phyloP scores from a whole-genome alignment of 92 coral and sea anemone species.

The Porites divaricata region DNA sequence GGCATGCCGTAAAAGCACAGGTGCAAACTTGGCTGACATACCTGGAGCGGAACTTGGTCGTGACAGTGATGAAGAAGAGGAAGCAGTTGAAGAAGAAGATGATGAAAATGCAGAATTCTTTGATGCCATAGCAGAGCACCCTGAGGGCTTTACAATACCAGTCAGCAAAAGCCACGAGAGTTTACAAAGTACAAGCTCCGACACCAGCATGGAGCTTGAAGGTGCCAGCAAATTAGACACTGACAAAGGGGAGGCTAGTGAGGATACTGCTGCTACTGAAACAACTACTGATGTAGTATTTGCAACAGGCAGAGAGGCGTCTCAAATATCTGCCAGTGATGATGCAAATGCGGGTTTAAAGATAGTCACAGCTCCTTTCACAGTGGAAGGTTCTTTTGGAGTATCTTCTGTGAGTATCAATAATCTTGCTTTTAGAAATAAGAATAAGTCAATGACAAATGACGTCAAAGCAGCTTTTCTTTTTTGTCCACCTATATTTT shows the following conservation, averaged over 20 bases:
- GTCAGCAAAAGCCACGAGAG: constrained; percentile 78
- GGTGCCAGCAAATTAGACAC: not conserved
- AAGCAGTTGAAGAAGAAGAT: constrained; percentile 69
- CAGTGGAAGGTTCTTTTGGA: constrained; percentile 42
- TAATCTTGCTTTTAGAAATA: too few species aligned
- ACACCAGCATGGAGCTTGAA: constrained; percentile 48
- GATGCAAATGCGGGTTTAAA: not conserved
- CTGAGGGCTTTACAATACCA: constrained; percentile 75
- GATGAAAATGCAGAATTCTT: constrained; percentile 96
- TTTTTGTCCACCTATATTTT: too few species aligned
- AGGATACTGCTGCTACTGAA: not conserved
- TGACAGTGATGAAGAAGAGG: constrained; percentile 67
- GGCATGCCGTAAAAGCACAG: constrained; percentile 78
- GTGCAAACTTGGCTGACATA: constrained; percentile 61
- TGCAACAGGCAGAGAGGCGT: not conserved
- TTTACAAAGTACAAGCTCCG: constrained; percentile 77
- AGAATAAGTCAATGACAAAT: too few species aligned
- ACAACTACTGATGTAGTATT: not conserved
- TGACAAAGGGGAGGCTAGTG: not conserved
- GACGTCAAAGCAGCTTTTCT: too few species aligned
- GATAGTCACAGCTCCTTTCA: constrained; percentile 24
- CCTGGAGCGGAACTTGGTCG: constrained; percentile 52
- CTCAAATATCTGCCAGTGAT: not conserved
- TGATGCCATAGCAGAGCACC: constrained; percentile 96
- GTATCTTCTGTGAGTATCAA: constrained; percentile 23